Base-by-base conservation (phyloP, 2,113 vertebrate genomes). In the Sinocyclocheilus maitianheensis region DNA sequence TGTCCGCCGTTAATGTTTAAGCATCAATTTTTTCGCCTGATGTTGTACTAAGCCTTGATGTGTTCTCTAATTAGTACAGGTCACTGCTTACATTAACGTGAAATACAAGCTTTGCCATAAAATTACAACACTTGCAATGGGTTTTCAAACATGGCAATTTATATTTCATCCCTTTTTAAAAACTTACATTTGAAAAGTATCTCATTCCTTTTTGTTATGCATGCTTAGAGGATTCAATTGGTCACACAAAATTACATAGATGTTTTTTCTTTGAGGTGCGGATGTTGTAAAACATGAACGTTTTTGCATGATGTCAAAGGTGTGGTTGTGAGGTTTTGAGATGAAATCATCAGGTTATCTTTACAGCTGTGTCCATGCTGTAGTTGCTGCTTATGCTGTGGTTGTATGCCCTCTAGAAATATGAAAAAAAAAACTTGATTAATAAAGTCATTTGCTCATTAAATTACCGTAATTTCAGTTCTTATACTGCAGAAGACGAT, bases 1-100 rank as follows among this genome's bases (percentile, higher is more conserved):
- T 0, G 98, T 99, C 77, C 97, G 97, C 78, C 97, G 98, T 88
- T 96, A 89, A 94, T 97, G 97, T 89, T 96, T 88, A 94, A 24
- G 26, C 26, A 84, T 55, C 58, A 62, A 16, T 16, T 67, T 83
- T 46, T 46, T 11, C 0, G 80, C 79, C 18, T 58, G 34, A 87
- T 37, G 43, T 37, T 71, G 77, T 34, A 4, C 48, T 37, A 72
- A 74, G 14, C 81, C 74, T 78, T n/a, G 26, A 81, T 87, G 67
- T 88, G 22, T 77, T 76, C 43, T 80, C 13, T 83, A n/a, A 74
- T 72, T 22, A 43, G 58, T 37, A 87, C 37, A 72, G 48, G 69
- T 81, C 79, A 46, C 72, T 51, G 71, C 87, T 89, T 65, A 46
- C 78, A 60, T 84, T 88, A 85, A 84, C 85, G 60, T 58, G 48